Base-by-base conservation (phyloP, 30 jellyfish, hydroid and myxozoan species). In the Cassiopea andromeda region DNA sequence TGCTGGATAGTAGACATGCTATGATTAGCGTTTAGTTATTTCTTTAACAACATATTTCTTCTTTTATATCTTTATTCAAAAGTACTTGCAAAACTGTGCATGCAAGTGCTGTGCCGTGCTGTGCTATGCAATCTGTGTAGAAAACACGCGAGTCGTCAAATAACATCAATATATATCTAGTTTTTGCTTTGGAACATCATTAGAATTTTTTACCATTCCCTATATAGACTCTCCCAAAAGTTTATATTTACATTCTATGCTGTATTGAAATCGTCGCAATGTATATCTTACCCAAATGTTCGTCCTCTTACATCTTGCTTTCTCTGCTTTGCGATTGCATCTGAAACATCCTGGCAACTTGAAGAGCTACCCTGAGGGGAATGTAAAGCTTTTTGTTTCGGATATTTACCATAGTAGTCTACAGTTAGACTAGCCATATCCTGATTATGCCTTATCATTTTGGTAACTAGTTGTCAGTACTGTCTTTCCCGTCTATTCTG, bases 261-360 rank as follows among this genome's bases (percentile, higher is more conserved):
- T 10, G 64, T 54, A 54, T 3, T 54, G 64, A 54, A 54, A 10
- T 10, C 12, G 12, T 54, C 12, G 7, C 12, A 54, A 54, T 54
- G 7, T 10, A 70, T 38, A 2, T 70, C 91, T 83, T 18, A 83
- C 91, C 91, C 91, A 27, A 60, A 58, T n/a, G 77, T 45, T 18
- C 85, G 67, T 50, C 91, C 83, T 46, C 47, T 68, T 54, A 66
- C 64, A 3, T 45, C 38, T 17, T 66, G 82, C 60, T 83, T 83
- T 15, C 15, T 46, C 45, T 59, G 79, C 14, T 70, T 18, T 16
- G 70, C 80, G 18, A 60, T 78, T 9, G 80, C 82, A 48, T 66
- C 48, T 44, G 91, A 83, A 60, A 83, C 67, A 46, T 83, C 91
- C 69, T 83, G 91, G 75, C 91, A 83, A 38, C 91, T 83, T 1